Percentiles rank a stretch among this genome's conserved stretches.
Evolutionary conservation across 2,113 vertebrate species (phyloP).

Genomic region (Phasianus colchicus): DNA sequence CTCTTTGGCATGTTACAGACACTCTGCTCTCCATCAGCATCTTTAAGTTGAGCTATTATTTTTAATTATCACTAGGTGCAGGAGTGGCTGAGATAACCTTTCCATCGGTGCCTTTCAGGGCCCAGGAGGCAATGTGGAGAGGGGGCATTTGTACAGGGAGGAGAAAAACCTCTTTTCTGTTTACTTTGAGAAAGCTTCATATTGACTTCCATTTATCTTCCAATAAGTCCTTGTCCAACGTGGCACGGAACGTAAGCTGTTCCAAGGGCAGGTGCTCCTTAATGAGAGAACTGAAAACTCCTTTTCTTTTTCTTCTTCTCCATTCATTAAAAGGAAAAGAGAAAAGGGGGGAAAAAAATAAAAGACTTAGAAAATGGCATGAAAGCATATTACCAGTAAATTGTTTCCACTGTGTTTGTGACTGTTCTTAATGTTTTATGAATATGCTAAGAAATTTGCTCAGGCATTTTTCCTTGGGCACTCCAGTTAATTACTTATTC

Average conservation of each 20-base stretch:
- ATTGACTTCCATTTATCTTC: conserved; percentile 75
- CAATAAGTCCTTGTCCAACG: conserved; percentile 65
- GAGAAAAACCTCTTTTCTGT: conserved; percentile 51
- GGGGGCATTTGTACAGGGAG: not conserved
- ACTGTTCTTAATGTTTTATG: conserved; percentile 87
- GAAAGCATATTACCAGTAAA: conserved; percentile 82
- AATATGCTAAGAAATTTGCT: conserved; percentile 81
- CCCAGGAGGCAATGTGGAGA: not conserved
- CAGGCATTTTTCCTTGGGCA: conserved; percentile 85
- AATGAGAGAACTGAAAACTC: conserved; percentile 55
- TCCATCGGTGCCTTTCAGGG: conserved; percentile 6
- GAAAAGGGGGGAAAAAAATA: not conserved
- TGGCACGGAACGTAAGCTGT: conserved; percentile 22
- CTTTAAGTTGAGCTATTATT: not conserved
- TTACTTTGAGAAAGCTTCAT: conserved; percentile 44
- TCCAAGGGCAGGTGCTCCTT: conserved; percentile 69
- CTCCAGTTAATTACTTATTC: conserved; percentile 94
- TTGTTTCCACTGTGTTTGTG: conserved; percentile 83
- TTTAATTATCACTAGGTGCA: not conserved
- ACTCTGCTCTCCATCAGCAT: not conserved
- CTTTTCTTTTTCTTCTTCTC: not conserved
- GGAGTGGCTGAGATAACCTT: not conserved
- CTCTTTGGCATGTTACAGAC: not conserved
- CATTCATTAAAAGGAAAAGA: conserved; percentile 60
- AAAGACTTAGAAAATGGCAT: conserved; percentile 73